phyloP scores from a whole-genome alignment of 1,140 invertebrate species.

The Diorhabda sublineata region DNA sequence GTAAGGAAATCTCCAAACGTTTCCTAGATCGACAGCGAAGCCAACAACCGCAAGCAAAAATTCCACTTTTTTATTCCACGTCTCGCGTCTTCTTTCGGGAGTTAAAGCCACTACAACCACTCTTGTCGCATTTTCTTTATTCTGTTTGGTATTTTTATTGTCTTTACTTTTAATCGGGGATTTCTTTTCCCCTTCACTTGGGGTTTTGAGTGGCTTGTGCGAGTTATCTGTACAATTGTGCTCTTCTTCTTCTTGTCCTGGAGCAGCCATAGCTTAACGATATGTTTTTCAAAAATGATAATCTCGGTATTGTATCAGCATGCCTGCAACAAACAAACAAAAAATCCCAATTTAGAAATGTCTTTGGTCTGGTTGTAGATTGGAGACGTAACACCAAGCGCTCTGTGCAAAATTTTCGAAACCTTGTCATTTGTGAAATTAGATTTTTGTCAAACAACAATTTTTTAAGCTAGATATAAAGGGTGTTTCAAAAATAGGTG shows the following conservation, averaged over 20 bases:
- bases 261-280: conserved; percentile 26
- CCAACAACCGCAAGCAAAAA: conserved; percentile 83
- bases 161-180: conserved; percentile 21
- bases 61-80: conserved; percentile 82
- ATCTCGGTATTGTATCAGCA: background rate
- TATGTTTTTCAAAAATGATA: background rate
- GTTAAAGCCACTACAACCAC: conserved; percentile 61
- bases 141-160: conserved; percentile 14
- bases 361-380: no score
- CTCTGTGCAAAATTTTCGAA: no score
- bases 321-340: background rate
- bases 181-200: conserved; percentile 30
- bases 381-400: no score
- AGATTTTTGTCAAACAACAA: no score
- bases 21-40: conserved; percentile 81
- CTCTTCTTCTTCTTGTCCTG: conserved; percentile 27
- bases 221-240: conserved; percentile 31
- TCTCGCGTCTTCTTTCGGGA: conserved; percentile 59
- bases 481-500: no score
- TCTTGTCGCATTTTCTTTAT: conserved; percentile 45
- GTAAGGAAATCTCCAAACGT: conserved; percentile 78
- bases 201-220: conserved; percentile 24
- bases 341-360: no score
- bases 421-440: no score
- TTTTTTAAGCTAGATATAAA: no score